Base-by-base conservation (phyloP, 2,888 invertebrate species). In the Zhuqinia jingwanae region DNA sequence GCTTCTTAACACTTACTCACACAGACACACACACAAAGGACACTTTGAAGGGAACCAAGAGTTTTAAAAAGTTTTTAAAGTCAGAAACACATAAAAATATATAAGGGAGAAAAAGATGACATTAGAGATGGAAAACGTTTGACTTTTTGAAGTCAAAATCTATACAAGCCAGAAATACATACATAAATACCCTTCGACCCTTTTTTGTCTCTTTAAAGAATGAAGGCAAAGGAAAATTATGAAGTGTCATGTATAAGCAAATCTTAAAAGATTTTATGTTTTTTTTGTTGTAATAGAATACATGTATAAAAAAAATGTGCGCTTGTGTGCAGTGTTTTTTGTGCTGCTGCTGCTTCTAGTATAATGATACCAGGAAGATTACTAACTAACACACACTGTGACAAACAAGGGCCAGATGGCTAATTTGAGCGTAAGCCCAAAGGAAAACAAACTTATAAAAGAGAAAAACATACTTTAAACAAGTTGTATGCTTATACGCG, bases 401-500 rank as follows among this genome's bases (percentile, higher is more conserved):
- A 81, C 81, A 81, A 81, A 81, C 81, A 81, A 81, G 73, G 81
- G 70, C 77, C 84, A 84, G 77, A 84, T 84, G 84, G 70, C 73
- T 81, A 73, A 73, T 81, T 84, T 84, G 76, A 78, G 78, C 63
- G 53, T 77, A 78, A 78, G 78, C 17, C 76, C 47, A 17, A 70
- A 84, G 30, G 22, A 81, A 68, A 80, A 81, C 65, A 68, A 53
- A n/a, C 53, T 79, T n/a, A n/a, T n/a, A n/a, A 27, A 79, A 65
- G 20, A 56, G 47, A 63, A 76, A 15, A 65, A 17, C 76, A 65
- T 76, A 65, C 76, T 30, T 50, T 27, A 36, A 8, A 75, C 56
- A 82, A 36, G 53, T 58, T 70, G 53, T 45, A 80, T 36, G 20
- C 20, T 42, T 68, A 47, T n/a, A 50, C 36, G 17, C 27, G 70